Evolutionary conservation across 2,797 vertebrate species (phyloP).

Genomic region (Pagetopsis macropterus): DNA sequence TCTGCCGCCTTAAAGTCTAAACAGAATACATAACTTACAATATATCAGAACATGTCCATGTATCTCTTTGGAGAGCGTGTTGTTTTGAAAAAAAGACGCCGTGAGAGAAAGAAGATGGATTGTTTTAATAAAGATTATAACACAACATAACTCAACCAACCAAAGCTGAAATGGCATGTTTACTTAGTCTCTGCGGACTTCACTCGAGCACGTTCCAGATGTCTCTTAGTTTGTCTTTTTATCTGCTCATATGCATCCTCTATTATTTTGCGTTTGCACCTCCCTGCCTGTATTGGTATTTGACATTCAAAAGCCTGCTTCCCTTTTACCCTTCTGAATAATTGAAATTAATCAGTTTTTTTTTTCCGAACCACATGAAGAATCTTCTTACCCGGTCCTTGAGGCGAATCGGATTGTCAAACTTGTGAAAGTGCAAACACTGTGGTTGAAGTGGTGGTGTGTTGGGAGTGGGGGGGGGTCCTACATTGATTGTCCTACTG

Average conservation of each 20-base stretch:
- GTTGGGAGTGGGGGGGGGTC: not conserved
- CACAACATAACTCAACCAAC: slow-evolving; percentile 38
- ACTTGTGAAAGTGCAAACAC: slow-evolving; percentile 63
- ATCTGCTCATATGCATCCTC: slow-evolving; percentile 42
- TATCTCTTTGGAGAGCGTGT: slow-evolving; percentile 36
- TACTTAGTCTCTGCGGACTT: slow-evolving; percentile 61
- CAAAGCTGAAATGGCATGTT: slow-evolving; percentile 63
- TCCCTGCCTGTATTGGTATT: slow-evolving; percentile 64
- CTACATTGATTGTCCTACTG: slow-evolving; percentile 50
- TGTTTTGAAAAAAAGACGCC: slow-evolving; percentile 47
- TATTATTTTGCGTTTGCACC: slow-evolving; percentile 29
- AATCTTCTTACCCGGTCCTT: slow-evolving; percentile 56
- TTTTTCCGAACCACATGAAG: slow-evolving; percentile 51
- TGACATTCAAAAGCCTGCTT: slow-evolving; percentile 68
- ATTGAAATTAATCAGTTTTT: slow-evolving; percentile 69
- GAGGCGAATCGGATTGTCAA: slow-evolving; percentile 71
- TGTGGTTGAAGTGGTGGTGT: slow-evolving; percentile 58
- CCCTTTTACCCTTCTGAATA: slow-evolving; percentile 73
- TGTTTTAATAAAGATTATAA: slow-evolving; percentile 73
- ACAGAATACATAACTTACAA: slow-evolving; percentile 56
- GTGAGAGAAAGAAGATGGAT: slow-evolving; percentile 62
- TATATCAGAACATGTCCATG: slow-evolving; percentile 40
- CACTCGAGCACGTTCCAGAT: slow-evolving; percentile 38
- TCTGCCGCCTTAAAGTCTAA: slow-evolving; percentile 55
- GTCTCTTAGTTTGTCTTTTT: slow-evolving; percentile 40